phyloP scores from a whole-genome alignment of 2,797 vertebrate species.

The Crocodylus rhombifer region DNA sequence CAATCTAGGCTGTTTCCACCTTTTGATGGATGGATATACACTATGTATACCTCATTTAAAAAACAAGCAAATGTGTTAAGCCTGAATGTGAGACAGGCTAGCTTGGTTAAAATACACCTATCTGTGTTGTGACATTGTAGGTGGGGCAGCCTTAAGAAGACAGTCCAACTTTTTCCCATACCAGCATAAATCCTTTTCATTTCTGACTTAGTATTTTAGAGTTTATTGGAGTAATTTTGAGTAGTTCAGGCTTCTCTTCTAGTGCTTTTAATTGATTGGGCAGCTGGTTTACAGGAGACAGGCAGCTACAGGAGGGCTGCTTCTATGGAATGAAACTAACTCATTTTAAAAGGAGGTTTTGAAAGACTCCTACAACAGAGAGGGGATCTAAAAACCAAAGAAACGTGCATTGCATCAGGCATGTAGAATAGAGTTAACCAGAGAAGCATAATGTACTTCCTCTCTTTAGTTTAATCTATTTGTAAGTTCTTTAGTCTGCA shows the following conservation, averaged over 20 bases:
- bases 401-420: not conserved
- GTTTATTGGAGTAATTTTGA: not conserved
- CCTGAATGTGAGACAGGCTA: not conserved
- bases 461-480: not conserved
- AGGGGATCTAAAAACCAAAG: not conserved
- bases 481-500: not conserved
- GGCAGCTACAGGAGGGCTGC: not conserved
- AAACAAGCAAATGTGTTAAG: not conserved
- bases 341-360: not conserved
- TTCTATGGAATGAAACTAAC: not conserved
- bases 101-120: not conserved
- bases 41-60: not conserved
- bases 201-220: not conserved
- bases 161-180: not conserved
- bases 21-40: not conserved
- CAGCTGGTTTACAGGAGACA: not conserved
- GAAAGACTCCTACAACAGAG: not conserved
- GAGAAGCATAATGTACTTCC: not conserved
- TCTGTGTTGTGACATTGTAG: not conserved
- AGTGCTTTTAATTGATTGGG: not conserved
- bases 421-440: not conserved
- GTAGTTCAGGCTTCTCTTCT: not conserved
- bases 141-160: not conserved
- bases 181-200: not conserved
- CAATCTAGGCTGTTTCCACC: not conserved